phyloP scores from a whole-genome alignment of 2,113 vertebrate species.

The Ascaphus truei region DNA sequence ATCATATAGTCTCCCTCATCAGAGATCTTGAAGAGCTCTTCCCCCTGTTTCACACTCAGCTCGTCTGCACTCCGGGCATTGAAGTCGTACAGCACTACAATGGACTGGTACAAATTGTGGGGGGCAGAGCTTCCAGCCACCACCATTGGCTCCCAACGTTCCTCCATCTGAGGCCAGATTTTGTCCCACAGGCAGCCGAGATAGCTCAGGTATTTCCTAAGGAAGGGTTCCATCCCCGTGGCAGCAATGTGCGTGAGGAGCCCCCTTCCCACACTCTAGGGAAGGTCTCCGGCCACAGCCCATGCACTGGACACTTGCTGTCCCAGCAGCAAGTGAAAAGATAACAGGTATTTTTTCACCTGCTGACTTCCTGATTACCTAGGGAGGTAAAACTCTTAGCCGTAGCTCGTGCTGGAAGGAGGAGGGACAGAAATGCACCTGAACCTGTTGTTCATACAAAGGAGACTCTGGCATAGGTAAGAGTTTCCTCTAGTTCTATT shows the following conservation, averaged over 20 bases:
- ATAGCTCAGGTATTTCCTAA: constrained; percentile 75
- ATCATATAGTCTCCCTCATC: constrained; percentile 78
- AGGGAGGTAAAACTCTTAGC: background rate
- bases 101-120: constrained; percentile 29
- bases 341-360: background rate
- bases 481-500: too few relatives aligned
- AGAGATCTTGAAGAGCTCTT: constrained; percentile 76
- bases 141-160: constrained; percentile 25
- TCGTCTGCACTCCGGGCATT: constrained; percentile 74
- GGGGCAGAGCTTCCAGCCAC: background rate
- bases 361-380: constrained; percentile 28
- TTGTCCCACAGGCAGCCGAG: constrained; percentile 76
- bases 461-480: too few relatives aligned
- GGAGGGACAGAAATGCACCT: background rate
- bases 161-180: constrained; percentile 64
- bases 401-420: background rate
- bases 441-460: background rate
- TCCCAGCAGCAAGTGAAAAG: too few relatives aligned
- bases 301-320: too few relatives aligned
- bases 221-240: constrained; percentile 72
- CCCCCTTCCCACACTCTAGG: too few relatives aligned
- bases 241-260: too few relatives aligned
- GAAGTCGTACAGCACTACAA: constrained; percentile 78
- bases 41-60: constrained; percentile 75
- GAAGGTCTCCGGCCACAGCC: too few relatives aligned